Percentiles rank a stretch among this genome's conserved stretches.
Conservation (phyloP, 2,888 invertebrate genomes). For the Leucoma salicis region DNA sequence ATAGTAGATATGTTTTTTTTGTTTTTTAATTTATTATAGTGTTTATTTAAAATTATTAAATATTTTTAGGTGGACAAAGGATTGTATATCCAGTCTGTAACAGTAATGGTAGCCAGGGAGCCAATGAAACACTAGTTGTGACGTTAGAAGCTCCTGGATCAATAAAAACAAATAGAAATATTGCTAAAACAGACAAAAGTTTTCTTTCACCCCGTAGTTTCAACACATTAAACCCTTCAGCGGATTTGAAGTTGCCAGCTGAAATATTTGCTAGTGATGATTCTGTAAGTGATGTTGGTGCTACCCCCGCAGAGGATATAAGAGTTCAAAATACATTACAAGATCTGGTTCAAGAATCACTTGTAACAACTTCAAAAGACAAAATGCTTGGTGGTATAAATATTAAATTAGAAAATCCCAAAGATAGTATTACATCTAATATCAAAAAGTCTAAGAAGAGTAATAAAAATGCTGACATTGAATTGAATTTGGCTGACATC, state of each 20-base stretch:
- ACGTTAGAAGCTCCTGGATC: slow-evolving; percentile 52
- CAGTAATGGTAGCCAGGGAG: slow-evolving; percentile 37
- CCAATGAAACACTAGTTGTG: slow-evolving; percentile 46
- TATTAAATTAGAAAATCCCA: slow-evolving; percentile 62
- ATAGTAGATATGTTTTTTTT: too few species aligned
- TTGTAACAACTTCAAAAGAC: slow-evolving; percentile 51
- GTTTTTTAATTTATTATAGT: background rate
- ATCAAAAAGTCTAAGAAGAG: slow-evolving; percentile 59
- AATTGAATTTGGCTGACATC: slow-evolving; percentile 62
- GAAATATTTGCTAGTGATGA: slow-evolving; percentile 80
- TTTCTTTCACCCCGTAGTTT: slow-evolving; percentile 52
- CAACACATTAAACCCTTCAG: slow-evolving; percentile 59
- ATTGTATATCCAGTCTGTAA: slow-evolving; percentile 43
- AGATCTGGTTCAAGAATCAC: slow-evolving; percentile 42
- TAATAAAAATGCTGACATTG: slow-evolving; percentile 41
- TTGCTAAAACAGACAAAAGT: slow-evolving; percentile 35
- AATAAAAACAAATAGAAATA: slow-evolving; percentile 27
- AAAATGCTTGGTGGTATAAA: slow-evolving; percentile 73
- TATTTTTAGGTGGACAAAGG: slow-evolving; percentile 34
- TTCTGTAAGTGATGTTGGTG: slow-evolving; percentile 66
- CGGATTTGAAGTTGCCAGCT: slow-evolving; percentile 71
- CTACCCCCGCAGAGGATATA: slow-evolving; percentile 51
- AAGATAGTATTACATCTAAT: slow-evolving; percentile 33
- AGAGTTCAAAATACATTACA: slow-evolving; percentile 47
- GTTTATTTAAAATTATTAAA: background rate